Conservation (phyloP, 2,113 vertebrate species). For the Zosterops lateralis region DNA sequence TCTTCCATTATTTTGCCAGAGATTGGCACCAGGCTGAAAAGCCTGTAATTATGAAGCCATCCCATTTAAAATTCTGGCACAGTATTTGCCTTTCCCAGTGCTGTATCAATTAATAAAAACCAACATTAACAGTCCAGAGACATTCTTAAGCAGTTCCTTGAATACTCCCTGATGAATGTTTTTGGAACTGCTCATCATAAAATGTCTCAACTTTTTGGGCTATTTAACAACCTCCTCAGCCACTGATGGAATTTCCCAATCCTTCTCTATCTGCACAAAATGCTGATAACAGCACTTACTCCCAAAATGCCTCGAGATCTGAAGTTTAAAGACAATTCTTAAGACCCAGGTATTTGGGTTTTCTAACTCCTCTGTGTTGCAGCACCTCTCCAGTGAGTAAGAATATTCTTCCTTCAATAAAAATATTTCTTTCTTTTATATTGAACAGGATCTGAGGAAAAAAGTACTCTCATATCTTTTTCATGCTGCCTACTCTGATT, state of each 20-base stretch:
- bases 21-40: slow-evolving; percentile 34
- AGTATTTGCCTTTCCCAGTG: slow-evolving; percentile 2
- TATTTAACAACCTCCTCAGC: not conserved
- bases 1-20: slow-evolving; percentile 37
- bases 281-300: not conserved
- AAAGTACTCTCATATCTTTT: not conserved
- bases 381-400: not conserved
- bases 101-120: slow-evolving; percentile 52
- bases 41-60: slow-evolving; percentile 33
- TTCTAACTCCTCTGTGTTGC: not conserved
- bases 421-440: not conserved
- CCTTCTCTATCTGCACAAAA: not conserved
- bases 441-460: not conserved
- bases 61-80: slow-evolving; percentile 59
- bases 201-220: not conserved
- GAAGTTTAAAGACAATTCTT: not conserved
- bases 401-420: not conserved
- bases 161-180: slow-evolving; percentile 31
- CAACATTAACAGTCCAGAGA: slow-evolving; percentile 41
- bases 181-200: slow-evolving; percentile 24
- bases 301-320: not conserved
- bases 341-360: not conserved
- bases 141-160: slow-evolving; percentile 20
- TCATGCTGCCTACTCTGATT: not conserved
- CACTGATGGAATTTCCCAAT: not conserved